Percentiles rank a stretch among this genome's conserved stretches.
Conservation (phyloP, 2,113 vertebrate species). For the Ranitomeya variabilis region DNA sequence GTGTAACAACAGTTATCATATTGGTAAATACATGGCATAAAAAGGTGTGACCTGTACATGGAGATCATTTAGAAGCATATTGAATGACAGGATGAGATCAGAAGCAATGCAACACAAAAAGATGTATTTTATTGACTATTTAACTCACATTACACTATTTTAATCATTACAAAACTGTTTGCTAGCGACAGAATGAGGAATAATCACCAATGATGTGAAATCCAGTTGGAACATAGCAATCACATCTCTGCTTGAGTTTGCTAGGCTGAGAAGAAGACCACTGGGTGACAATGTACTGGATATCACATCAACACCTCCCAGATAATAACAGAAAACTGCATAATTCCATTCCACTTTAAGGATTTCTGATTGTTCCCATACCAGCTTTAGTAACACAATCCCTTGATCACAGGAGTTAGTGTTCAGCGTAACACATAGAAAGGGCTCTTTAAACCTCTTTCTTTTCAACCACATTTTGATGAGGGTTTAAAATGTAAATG, state of each 20-base stretch:
- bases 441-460: conserved; percentile 44
- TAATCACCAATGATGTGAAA: background rate
- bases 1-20: too few relatives aligned
- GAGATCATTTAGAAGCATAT: background rate
- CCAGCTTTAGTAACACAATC: conserved; percentile 19
- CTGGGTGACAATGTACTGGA: conserved; percentile 5
- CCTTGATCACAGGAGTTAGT: conserved; percentile 41
- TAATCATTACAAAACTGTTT: conserved; percentile 18
- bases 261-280: background rate
- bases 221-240: conserved; percentile 16
- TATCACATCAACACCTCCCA: background rate
- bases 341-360: conserved; percentile 35
- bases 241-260: background rate
- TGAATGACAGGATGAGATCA: background rate
- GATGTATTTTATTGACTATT: background rate
- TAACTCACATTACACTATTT: background rate
- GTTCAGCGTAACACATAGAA: conserved; percentile 44
- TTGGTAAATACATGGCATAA: too few relatives aligned
- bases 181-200: background rate
- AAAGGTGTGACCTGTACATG: background rate
- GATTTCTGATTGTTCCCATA: background rate
- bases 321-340: conserved; percentile 11
- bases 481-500: conserved; percentile 68
- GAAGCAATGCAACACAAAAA: background rate
- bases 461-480: conserved; percentile 62